Percentiles rank a stretch among this genome's conserved stretches.
These are phyloP conservation scores for Sinosuthora webbiana DNA, from an alignment of 2,113 vertebrate species.

Conservation along the genomic window DNA sequence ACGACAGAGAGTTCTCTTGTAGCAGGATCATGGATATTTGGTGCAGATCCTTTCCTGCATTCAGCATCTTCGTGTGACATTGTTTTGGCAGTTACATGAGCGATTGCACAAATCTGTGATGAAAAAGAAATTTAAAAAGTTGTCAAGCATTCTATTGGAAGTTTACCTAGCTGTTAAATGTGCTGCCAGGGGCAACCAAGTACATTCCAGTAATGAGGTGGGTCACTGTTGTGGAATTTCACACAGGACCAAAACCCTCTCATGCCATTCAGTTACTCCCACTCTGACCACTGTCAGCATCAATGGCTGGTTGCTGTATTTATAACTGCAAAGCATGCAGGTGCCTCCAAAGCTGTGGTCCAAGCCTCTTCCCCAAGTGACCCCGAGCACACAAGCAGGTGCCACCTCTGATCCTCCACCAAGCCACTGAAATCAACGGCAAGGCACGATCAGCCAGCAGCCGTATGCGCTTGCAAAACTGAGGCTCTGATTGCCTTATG, in stretches of 20 bases:
- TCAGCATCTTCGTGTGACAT: conserved; percentile 74
- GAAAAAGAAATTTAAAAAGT: neutral
- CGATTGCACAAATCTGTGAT: conserved; percentile 77
- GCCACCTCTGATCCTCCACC: neutral
- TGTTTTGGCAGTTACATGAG: conserved; percentile 81
- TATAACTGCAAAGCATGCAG: neutral
- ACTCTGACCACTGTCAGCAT: neutral
- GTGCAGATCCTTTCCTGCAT: conserved; percentile 76
- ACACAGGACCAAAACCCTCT: neutral
- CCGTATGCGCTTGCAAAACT: rapidly evolving
- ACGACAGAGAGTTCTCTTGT: conserved; percentile 87
- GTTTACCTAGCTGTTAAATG: neutral
- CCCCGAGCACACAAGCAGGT: too few species aligned
- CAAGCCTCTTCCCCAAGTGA: neutral
- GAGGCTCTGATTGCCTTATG: neutral
- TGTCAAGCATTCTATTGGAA: neutral
- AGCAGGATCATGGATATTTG: conserved; percentile 82
- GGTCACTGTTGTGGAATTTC: rapidly evolving
- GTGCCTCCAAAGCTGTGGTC: neutral
- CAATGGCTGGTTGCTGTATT: neutral
- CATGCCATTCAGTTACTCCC: neutral
- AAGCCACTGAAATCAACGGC: neutral
- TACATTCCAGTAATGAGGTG: neutral
- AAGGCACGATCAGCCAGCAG: rapidly evolving
- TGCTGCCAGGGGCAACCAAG: neutral